phyloP scores from a whole-genome alignment of 2,113 vertebrate species.

The Pseudorasbora parva region DNA sequence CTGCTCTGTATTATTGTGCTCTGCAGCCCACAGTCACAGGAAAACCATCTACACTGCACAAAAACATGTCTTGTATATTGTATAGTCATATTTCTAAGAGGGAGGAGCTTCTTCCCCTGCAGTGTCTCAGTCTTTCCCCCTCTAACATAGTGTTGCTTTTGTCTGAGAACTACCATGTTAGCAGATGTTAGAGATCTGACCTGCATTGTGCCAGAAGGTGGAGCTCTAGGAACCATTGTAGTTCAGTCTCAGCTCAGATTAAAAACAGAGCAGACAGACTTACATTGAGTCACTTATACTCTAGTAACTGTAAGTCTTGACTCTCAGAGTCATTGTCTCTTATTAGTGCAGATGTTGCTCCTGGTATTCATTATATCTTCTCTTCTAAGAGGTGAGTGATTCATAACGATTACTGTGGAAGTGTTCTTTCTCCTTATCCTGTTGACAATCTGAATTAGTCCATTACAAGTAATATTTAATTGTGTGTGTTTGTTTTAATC shows the following conservation, averaged over 20 bases:
- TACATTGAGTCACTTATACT: neutral
- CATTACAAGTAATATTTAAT: neutral
- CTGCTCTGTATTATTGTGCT: too few species aligned
- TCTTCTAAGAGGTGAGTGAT: slow-evolving; percentile 3
- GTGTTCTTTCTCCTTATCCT: neutral
- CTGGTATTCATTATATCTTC: neutral
- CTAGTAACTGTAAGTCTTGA: neutral
- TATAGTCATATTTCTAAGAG: too few species aligned
- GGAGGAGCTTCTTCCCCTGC: too few species aligned
- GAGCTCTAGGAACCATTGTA: neutral
- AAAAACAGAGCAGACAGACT: neutral
- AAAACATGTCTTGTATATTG: too few species aligned
- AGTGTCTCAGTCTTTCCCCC: too few species aligned
- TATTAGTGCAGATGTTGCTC: neutral
- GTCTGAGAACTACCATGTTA: too few species aligned
- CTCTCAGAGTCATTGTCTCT: neutral
- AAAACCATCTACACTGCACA: too few species aligned
- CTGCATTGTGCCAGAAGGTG: neutral
- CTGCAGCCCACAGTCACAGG: too few species aligned
- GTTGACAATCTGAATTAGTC: neutral
- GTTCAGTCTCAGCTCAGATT: neutral
- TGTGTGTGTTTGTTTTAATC: neutral
- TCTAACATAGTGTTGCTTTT: too few species aligned
- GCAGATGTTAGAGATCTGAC: too few species aligned
- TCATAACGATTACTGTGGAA: neutral